Percentiles rank a stretch among this genome's conserved stretches.
phyloP scores from a whole-genome alignment of 2,888 invertebrate genomes.

The Hydraecia micacea region DNA sequence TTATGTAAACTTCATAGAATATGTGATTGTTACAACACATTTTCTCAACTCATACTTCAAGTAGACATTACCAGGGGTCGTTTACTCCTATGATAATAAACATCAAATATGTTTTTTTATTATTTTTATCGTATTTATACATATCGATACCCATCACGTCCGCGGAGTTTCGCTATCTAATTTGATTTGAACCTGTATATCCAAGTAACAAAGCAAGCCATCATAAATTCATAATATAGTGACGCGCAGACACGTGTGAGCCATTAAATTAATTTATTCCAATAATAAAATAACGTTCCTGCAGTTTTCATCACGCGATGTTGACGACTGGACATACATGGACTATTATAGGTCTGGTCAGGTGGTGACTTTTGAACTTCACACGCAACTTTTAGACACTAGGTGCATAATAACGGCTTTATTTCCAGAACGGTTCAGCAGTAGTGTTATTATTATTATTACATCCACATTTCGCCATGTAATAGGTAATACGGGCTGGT shows the following conservation, averaged over 20 bases:
- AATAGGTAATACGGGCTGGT: no score
- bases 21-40: no score
- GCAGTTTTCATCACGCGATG: background rate
- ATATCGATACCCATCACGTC: no score
- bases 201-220: background rate
- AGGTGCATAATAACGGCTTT: background rate
- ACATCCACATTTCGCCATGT: no score
- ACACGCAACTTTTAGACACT: background rate
- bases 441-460: background rate
- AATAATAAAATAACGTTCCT: background rate
- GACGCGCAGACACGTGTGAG: conserved; percentile 5
- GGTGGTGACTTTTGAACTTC: conserved; percentile 7
- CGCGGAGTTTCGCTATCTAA: background rate
- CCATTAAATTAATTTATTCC: conserved; percentile 23
- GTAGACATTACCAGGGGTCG: no score
- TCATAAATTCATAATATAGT: background rate
- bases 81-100: no score
- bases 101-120: no score
- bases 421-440: background rate
- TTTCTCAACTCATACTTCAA: no score
- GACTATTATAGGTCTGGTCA: background rate
- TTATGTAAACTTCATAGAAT: no score
- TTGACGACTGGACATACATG: background rate
- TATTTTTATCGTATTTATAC: no score
- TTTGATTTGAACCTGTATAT: background rate